These are phyloP conservation scores for Trichoplusia ni DNA, from an alignment of 1,140 invertebrate genomes.

Conservation along the genomic window DNA sequence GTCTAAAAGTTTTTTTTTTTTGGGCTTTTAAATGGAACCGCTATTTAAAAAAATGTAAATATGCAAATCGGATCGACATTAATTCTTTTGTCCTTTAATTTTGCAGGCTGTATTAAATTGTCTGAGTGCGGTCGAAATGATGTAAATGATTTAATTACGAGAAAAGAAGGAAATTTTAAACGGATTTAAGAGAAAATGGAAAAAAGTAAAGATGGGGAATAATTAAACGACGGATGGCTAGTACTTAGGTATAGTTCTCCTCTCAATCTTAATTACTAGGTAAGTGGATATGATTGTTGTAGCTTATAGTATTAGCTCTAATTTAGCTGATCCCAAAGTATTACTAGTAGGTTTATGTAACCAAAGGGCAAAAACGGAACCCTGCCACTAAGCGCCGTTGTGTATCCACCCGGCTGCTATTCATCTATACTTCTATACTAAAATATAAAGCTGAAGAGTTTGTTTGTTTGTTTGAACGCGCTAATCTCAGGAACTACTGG, in stretches of 20 bases:
- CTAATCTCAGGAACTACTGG: too few species aligned
- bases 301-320: too few species aligned
- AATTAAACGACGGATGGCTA: background rate
- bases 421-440: too few species aligned
- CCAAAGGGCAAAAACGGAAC: too few species aligned
- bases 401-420: too few species aligned
- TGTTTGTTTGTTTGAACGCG: too few species aligned
- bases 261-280: too few species aligned
- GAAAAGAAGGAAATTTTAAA: background rate
- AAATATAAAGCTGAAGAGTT: too few species aligned
- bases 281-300: too few species aligned
- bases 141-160: background rate
- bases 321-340: too few species aligned
- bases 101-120: slow-evolving; percentile 11
- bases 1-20: background rate
- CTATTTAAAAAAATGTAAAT: slow-evolving; percentile 30
- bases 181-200: background rate
- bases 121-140: background rate
- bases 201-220: background rate
- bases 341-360: too few species aligned
- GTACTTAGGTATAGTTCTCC: background rate
- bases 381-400: too few species aligned
- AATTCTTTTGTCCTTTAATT: slow-evolving; percentile 24
- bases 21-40: slow-evolving; percentile 10
- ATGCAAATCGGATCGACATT: slow-evolving; percentile 32